Conservation (phyloP, 2,888 invertebrate species). For the Nephrocerus scutellatus region DNA sequence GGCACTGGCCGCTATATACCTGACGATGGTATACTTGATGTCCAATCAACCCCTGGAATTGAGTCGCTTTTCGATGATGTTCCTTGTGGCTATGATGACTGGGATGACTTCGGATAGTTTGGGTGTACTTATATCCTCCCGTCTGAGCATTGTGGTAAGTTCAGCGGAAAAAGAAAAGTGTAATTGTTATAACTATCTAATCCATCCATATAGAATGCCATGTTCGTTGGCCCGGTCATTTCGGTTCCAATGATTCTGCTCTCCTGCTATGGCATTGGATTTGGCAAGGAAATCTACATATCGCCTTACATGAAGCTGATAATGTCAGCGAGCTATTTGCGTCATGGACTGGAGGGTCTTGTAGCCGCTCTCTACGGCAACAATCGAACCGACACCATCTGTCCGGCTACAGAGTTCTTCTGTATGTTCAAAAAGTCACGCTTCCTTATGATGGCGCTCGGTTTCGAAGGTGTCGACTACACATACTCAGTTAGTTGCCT, state of each 20-base stretch:
- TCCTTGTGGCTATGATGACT: constrained; percentile 61
- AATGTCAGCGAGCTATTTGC: constrained; percentile 75
- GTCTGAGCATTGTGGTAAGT: constrained; percentile 70
- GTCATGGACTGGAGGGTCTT: constrained; percentile 75
- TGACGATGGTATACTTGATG: constrained; percentile 64
- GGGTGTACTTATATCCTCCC: constrained; percentile 67
- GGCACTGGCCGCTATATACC: constrained; percentile 59
- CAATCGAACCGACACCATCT: constrained; percentile 64
- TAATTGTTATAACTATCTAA: not conserved
- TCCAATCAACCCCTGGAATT: constrained; percentile 71
- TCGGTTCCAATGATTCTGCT: constrained; percentile 83
- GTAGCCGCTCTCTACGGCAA: constrained; percentile 72
- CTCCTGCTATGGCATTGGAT: constrained; percentile 81
- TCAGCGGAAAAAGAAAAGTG: not conserved
- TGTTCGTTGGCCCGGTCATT: constrained; percentile 82
- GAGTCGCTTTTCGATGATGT: constrained; percentile 61
- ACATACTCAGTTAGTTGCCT: constrained; percentile 62
- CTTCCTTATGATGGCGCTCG: constrained; percentile 68
- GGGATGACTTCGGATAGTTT: constrained; percentile 72
- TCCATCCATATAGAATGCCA: constrained; percentile 60
- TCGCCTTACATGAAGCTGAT: constrained; percentile 68
- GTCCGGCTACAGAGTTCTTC: constrained; percentile 62
- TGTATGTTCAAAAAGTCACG: constrained; percentile 68
- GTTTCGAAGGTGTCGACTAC: constrained; percentile 63
- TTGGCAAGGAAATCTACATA: constrained; percentile 60